These are phyloP conservation scores for Picus viridis DNA, from an alignment of 2,797 vertebrate species.

Conservation along the genomic window DNA sequence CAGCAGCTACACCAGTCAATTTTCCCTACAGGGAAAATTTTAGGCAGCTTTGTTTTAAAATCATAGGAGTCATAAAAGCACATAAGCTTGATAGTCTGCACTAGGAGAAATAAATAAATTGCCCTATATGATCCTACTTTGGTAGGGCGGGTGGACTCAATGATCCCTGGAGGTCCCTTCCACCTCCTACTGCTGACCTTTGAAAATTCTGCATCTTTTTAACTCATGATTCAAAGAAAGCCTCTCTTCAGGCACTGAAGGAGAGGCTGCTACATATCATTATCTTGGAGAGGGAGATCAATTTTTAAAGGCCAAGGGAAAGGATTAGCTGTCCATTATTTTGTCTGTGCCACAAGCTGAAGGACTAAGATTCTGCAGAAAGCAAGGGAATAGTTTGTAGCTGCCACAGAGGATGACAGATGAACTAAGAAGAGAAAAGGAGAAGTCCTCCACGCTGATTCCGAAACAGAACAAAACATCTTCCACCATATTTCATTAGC, in stretches of 20 bases:
- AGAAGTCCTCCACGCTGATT: neutral
- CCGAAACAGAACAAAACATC: neutral
- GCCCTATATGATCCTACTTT: too few species aligned
- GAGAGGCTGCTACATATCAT: neutral
- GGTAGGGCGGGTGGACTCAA: too few species aligned
- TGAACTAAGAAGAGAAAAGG: neutral
- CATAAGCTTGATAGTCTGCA: neutral
- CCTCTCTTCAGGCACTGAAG: neutral
- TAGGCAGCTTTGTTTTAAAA: neutral
- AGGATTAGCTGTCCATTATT: neutral
- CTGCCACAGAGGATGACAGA: neutral
- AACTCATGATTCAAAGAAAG: neutral
- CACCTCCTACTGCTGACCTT: neutral
- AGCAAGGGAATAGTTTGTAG: neutral
- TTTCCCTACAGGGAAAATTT: neutral
- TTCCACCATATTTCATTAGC: neutral
- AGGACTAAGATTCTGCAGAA: neutral
- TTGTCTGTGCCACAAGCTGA: neutral
- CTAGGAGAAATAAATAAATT: too few species aligned
- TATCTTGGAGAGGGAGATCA: neutral
- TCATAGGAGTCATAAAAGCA: neutral
- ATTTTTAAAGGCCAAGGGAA: slow-evolving; percentile 41
- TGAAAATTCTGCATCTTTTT: neutral
- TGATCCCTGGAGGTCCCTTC: too few species aligned
- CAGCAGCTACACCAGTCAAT: neutral